Percentiles rank a stretch among this genome's conserved stretches.
These are phyloP conservation scores for Glossophaga mutica DNA, from an alignment of 2,797 vertebrate species.

Conservation along the genomic window DNA sequence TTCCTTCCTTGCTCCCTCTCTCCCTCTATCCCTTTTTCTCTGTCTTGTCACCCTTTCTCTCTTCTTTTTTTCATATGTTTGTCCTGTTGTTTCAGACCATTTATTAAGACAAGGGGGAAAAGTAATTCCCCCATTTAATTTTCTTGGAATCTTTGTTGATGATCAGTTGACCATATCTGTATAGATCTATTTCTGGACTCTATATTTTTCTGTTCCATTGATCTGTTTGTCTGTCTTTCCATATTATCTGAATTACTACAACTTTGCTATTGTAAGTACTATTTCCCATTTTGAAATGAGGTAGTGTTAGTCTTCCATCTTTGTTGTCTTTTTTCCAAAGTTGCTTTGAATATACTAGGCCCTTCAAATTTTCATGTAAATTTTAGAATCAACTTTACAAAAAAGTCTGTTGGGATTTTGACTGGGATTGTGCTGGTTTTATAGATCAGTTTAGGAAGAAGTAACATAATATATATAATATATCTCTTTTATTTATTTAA, in stretches of 20 bases:
- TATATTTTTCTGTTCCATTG: background rate
- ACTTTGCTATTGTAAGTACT: background rate
- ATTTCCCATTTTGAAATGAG: background rate
- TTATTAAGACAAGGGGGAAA: background rate
- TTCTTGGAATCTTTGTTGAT: background rate
- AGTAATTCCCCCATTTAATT: background rate
- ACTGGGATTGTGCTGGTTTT: background rate
- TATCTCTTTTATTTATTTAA: background rate
- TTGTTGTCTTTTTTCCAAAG: background rate
- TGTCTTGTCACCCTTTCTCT: background rate
- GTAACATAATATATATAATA: background rate
- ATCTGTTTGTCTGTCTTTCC: background rate
- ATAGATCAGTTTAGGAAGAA: background rate
- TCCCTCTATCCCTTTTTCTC: background rate
- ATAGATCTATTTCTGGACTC: background rate
- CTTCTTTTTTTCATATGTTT: background rate
- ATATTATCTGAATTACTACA: background rate
- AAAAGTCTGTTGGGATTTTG: background rate
- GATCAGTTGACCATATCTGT: background rate
- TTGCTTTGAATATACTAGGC: background rate
- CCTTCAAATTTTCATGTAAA: background rate
- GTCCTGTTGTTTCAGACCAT: background rate
- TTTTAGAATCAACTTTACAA: background rate
- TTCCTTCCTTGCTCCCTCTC: background rate
- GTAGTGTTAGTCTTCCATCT: background rate